Conservation (phyloP, 1,140 invertebrate species). For the Teleogryllus occipitalis region DNA sequence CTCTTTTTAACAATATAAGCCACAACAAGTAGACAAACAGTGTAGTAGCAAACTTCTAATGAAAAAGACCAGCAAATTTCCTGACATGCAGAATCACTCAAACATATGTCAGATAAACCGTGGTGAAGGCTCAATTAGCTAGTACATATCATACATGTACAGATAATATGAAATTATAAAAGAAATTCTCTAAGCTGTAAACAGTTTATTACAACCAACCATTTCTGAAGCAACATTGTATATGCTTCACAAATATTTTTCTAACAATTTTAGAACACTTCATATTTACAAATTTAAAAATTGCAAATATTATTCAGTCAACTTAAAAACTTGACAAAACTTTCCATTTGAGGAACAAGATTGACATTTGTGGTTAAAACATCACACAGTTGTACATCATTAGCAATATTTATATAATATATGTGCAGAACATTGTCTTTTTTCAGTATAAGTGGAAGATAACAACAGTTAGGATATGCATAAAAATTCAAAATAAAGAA, state of each 20-base stretch:
- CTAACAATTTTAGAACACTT: constrained; percentile 1
- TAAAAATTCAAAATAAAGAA: not conserved
- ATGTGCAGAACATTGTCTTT: constrained; percentile 4
- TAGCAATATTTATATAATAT: not conserved
- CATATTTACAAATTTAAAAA: constrained; percentile 3
- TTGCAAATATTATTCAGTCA: not conserved
- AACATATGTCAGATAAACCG: not conserved
- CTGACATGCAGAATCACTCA: constrained; percentile 3
- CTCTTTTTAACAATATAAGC: not conserved
- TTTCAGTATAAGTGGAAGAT: not conserved
- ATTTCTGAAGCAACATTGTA: not conserved
- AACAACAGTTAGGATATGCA: not conserved
- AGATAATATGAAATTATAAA: constrained; percentile 6
- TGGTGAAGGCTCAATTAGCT: not conserved
- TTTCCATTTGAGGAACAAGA: not conserved
- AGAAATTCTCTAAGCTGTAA: not conserved
- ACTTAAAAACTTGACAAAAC: constrained; percentile 1
- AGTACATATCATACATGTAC: not conserved
- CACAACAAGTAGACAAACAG: constrained; percentile 4
- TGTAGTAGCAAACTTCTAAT: constrained; percentile 5
- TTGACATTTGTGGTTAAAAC: constrained; percentile 5
- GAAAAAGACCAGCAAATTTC: constrained; percentile 4
- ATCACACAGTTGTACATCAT: not conserved
- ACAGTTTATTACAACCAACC: not conserved
- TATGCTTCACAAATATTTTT: not conserved